Percentiles rank a stretch among this genome's conserved stretches.
phyloP scores from a whole-genome alignment of 2,797 vertebrate species.

The Sus cebifrons region DNA sequence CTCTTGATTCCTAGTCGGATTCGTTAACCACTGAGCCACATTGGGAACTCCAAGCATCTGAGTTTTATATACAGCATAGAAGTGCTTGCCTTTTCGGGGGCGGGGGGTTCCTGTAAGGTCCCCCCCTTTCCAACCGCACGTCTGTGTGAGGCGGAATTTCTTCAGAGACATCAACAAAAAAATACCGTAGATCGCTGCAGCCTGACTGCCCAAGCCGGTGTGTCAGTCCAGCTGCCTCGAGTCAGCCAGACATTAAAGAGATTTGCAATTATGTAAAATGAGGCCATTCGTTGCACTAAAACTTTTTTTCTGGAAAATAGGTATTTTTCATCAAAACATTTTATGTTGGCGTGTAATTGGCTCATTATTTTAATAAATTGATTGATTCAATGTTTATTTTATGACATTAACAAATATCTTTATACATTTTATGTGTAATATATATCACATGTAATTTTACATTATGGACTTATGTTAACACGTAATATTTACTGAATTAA shows the following conservation, averaged over 20 bases:
- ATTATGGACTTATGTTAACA: conserved; percentile 10
- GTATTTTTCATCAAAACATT: background rate
- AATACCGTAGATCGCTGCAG: background rate
- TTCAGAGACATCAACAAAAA: background rate
- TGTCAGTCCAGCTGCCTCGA: background rate
- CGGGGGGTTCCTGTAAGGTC: background rate
- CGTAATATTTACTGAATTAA: conserved; percentile 13
- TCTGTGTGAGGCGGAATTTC: background rate
- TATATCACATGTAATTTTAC: background rate
- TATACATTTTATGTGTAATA: background rate
- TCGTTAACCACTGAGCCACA: too few species aligned
- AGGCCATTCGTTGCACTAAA: background rate
- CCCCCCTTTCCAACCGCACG: background rate
- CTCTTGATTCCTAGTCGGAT: too few species aligned
- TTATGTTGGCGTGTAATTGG: background rate
- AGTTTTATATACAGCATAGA: background rate
- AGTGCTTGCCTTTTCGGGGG: background rate
- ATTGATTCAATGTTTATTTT: conserved; percentile 4
- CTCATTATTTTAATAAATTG: background rate
- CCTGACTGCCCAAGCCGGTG: background rate
- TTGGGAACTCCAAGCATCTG: too few species aligned
- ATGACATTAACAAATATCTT: background rate
- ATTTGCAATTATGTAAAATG: background rate
- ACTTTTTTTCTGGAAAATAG: background rate
- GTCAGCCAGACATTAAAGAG: background rate